Percentiles rank a stretch among this genome's conserved stretches.
phyloP scores from a whole-genome alignment of 2,113 vertebrate species.

The Lagopus muta region DNA sequence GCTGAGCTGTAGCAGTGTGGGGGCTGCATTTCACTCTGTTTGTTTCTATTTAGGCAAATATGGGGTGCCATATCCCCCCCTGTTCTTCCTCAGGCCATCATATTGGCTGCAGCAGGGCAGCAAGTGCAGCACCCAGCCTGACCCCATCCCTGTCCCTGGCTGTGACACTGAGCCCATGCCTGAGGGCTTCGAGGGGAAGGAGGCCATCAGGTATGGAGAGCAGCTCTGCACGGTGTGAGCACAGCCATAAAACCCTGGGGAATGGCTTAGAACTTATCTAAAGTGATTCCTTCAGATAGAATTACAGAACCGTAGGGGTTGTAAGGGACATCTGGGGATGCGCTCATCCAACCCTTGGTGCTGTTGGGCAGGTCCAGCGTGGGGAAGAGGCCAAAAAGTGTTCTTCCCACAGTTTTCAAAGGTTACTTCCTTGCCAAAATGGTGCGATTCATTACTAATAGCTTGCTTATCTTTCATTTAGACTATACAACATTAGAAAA shows the following conservation, averaged over 20 bases:
- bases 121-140: constrained; percentile 59
- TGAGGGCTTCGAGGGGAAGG: constrained; percentile 86
- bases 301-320: not conserved
- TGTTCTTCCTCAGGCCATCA: constrained; percentile 85
- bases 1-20: fast-evolving
- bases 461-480: constrained; percentile 55
- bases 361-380: not conserved
- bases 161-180: constrained; percentile 81
- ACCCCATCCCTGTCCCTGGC: not conserved
- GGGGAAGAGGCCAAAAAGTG: not conserved
- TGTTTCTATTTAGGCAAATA: constrained; percentile 80
- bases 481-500: constrained; percentile 87
- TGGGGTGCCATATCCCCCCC: constrained; percentile 76
- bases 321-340: not conserved
- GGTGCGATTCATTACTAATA: not conserved
- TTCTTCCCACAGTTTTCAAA: not conserved
- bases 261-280: not conserved
- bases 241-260: not conserved
- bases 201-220: constrained; percentile 85
- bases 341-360: too few relatives aligned
- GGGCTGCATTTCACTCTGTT: not conserved
- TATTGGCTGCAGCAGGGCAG: constrained; percentile 82
- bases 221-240: not conserved
- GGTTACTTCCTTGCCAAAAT: not conserved
- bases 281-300: not conserved